A percentile compares a stretch with the other conserved stretches of the same genome.
Conservation (phyloP, 2,888 invertebrate genomes). For the Phania funesta region DNA sequence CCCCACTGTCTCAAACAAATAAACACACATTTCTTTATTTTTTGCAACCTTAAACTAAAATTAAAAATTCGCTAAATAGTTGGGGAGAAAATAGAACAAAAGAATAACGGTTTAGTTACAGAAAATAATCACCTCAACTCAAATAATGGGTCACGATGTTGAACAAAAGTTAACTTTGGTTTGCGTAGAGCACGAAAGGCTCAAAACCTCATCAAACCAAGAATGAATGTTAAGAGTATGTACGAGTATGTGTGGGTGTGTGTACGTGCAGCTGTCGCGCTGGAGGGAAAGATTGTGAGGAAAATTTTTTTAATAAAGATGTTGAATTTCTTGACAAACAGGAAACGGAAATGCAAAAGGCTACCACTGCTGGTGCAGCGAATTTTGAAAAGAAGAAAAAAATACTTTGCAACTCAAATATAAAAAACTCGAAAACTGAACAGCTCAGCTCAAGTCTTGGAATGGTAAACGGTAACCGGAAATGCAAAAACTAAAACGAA, state of each 20-base stretch:
- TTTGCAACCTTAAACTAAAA: constrained; percentile 8
- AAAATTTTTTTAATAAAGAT: constrained; percentile 61
- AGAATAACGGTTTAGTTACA: constrained; percentile 43
- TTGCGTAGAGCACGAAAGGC: constrained; percentile 36
- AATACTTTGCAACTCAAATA: constrained; percentile 45
- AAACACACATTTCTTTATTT: not conserved
- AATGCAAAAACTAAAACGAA: constrained; percentile 13
- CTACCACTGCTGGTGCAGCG: constrained; percentile 12
- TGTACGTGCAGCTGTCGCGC: not conserved
- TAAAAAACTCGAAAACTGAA: constrained; percentile 33
- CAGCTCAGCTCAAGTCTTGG: constrained; percentile 26
- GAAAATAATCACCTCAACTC: constrained; percentile 54
- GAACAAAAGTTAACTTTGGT: constrained; percentile 47
- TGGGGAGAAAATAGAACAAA: not conserved
- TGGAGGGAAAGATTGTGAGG: constrained; percentile 4
- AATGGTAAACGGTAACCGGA: constrained; percentile 56
- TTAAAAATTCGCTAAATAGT: constrained; percentile 34
- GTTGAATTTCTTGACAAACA: constrained; percentile 59
- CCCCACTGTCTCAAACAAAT: constrained; percentile 5
- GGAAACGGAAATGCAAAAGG: constrained; percentile 61
- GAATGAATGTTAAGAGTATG: no score
- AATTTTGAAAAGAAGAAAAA: constrained; percentile 31
- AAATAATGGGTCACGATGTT: constrained; percentile 51
- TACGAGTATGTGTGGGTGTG: no score
- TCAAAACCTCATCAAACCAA: constrained; percentile 3